phyloP scores from a whole-genome alignment of 2,888 invertebrate species.

The Noctua fimbriata region DNA sequence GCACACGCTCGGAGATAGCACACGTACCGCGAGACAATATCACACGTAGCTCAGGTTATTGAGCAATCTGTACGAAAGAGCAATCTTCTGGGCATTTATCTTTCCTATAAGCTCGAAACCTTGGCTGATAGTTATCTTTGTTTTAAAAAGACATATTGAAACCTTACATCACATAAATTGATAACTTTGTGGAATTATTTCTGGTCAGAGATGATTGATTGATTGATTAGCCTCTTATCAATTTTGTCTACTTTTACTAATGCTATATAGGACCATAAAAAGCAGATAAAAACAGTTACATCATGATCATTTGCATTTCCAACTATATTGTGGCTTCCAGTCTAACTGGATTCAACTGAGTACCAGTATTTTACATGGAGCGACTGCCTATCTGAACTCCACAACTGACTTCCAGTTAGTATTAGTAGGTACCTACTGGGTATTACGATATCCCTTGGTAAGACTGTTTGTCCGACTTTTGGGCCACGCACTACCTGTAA shows the following conservation, averaged over 20 bases:
- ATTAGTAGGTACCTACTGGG: no score
- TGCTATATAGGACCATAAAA: not conserved
- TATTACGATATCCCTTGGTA: not conserved
- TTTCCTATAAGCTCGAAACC: not conserved
- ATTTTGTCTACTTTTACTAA: not conserved
- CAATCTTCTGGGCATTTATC: constrained; percentile 12
- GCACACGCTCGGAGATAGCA: constrained; percentile 24
- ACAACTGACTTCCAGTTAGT: not conserved
- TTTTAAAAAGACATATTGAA: constrained; percentile 9
- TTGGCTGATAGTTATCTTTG: not conserved
- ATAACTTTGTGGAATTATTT: not conserved
- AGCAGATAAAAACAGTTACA: not conserved
- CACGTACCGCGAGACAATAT: constrained; percentile 34
- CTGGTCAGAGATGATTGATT: not conserved
- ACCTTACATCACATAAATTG: constrained; percentile 1
- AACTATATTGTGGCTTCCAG: not conserved
- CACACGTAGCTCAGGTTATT: constrained; percentile 20
- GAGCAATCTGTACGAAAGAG: constrained; percentile 16
- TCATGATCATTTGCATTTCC: not conserved
- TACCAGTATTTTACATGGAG: not conserved
- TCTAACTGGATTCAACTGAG: not conserved
- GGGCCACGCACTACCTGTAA: no score
- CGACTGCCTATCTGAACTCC: not conserved
- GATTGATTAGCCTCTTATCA: not conserved
- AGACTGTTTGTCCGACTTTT: not conserved